Evolutionary conservation across 92 coral and sea anemone genomes (phyloP), one percentile per base, ranked within the genome.

Genomic region (Umimayanthus chanpuru): DNA sequence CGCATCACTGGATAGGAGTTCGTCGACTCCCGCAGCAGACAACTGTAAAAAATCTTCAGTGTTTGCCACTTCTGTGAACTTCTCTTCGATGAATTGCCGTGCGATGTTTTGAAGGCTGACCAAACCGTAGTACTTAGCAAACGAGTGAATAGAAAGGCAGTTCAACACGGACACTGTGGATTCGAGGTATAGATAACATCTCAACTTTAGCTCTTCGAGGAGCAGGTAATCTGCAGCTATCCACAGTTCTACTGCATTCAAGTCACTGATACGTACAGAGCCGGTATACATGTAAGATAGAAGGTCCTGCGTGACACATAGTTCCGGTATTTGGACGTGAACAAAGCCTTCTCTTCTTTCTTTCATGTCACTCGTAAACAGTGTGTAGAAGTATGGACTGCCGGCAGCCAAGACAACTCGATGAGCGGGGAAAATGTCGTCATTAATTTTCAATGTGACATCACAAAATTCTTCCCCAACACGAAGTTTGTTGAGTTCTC

Each of bases 361-460:
- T 21, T 67, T 82, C 86, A 82, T 82, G 47, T 82, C 47, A 67
- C 86, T 82, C 3, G 76, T 67, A 47, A 82, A 82, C 14, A 82
- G 30, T 25, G 77, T 82, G 39, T 82, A 82, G 41, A 90, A 90
- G 76, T 90, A 86, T 0, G 92, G 89, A 79, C 89, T 85, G 64
- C 92, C 61, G 20, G 92, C 92, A 12, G 92, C 85, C 39, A 90
- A 72, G 58, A 90, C 88, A 12, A 90, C 88, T 70, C 81, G 55
- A 55, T 90, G 92, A 28, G 92, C 92, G 15, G 86, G 74, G 40
- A 90, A 67, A 25, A 58, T 88, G 21, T 90, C 92, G 30, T 80
- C 92, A 61, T 84, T 85, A 16, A 88, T 55, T 86, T 85, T 85
- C 8, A 90, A 36, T 4, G 28, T 39, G 16, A 90, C 84, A 32